These are phyloP conservation scores for silkworm (Bombyx mori) DNA, from an alignment of 1,140 invertebrate species.

Conservation along the genomic window ASM3026992v2 NC_085108.1:7838501-7839000, in stretches of 20 bases:
- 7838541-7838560: too few species aligned
- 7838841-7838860: constrained; percentile 79
- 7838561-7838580: too few species aligned
- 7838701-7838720: too few species aligned
- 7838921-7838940: neutral
- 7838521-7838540: neutral
- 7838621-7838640: too few species aligned
- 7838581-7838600: too few species aligned
- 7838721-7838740: neutral
- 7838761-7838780: constrained; percentile 85
- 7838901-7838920: constrained; percentile 46
- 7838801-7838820: constrained; percentile 81
- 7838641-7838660: too few species aligned
- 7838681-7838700: too few species aligned
- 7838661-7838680: too few species aligned
- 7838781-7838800: constrained; percentile 81
- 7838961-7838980: too few species aligned
- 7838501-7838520: constrained; percentile 9
- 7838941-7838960: neutral
- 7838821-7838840: constrained; percentile 80
- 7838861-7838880: constrained; percentile 80
- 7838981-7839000: neutral
- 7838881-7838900: constrained; percentile 85
- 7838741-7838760: constrained; percentile 64
- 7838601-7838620: too few species aligned